Base-by-base conservation (phyloP, 1,140 invertebrate species). In the Philaenus spumarius region DNA sequence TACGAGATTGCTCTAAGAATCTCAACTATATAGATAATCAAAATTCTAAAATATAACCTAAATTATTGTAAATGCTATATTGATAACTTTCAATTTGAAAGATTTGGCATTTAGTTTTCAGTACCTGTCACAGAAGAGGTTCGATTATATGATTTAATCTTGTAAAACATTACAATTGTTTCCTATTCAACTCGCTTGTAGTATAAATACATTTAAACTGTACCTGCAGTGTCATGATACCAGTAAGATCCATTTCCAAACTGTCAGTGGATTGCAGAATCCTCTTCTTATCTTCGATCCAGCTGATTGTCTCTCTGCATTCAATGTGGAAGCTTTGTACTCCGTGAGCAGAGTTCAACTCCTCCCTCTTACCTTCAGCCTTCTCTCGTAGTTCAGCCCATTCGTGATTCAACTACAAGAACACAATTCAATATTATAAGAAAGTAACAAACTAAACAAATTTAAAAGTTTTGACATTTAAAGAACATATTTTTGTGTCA, bases 251-350 rank as follows among this genome's bases (percentile, higher is more conserved):
- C 88, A 97, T 97, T 72, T 96, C 93, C 59, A 98, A 75, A 67
- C 84, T 87, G 66, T 95, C 92, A 17, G 55, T 57, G 19, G 43
- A 90, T 70, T 97, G 93, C 11, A 99, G 80, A 63, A 99, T 92
- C 65, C 96, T 83, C 66, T 96, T 96, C 80, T 99, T 99, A 71
- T 99, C 97, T 77, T 98, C 94, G 71, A 99, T 99, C 97, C 97
- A 99, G 0, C 93, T 88, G 23, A 97, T 90, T 0, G 96, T 98
- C 77, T 99, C 97, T 64, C 95, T 87, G 70, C 95, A 98, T 74
- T 99, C 97, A 76, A 99, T 98, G 70, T 98, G 94, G 91, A 98
- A 99, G 30, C 95, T 98, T 77, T 99, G 97, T 14, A 99, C 89
- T 19, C 95, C 94, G 77, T 98, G 95, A 11, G 95, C 93, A 0